Conservation (phyloP, 2,888 invertebrate genomes). For the Pollenia angustigena region DNA sequence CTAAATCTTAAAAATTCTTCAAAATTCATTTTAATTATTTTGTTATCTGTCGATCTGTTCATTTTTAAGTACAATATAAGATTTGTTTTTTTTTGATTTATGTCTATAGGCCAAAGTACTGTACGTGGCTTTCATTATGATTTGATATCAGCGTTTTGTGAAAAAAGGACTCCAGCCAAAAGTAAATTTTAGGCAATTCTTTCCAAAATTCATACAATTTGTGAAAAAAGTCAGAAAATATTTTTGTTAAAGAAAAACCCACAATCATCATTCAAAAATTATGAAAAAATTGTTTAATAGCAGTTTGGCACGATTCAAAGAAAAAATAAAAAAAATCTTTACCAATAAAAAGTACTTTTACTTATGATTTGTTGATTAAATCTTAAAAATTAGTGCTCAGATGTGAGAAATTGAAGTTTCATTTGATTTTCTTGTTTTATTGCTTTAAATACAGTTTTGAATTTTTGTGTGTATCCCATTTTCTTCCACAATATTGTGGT, state of each 20-base stretch:
- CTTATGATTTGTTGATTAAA: slow-evolving; percentile 42
- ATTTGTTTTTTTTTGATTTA: no score
- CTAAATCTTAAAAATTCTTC: no score
- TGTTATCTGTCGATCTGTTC: no score
- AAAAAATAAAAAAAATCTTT: background rate
- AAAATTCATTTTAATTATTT: no score
- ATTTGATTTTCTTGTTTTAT: background rate
- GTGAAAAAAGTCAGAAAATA: background rate
- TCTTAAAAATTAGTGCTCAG: slow-evolving; percentile 7
- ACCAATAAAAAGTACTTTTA: background rate
- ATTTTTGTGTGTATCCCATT: background rate
- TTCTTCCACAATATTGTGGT: background rate
- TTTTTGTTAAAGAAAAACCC: slow-evolving; percentile 5
- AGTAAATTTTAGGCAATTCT: background rate
- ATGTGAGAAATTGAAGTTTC: slow-evolving; percentile 55
- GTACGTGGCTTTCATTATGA: background rate
- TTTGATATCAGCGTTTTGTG: background rate
- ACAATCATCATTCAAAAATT: background rate
- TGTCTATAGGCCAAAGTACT: no score
- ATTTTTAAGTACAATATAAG: no score
- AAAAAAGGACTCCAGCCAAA: background rate
- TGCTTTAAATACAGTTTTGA: background rate
- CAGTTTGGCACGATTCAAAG: slow-evolving; percentile 51
- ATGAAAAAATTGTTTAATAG: slow-evolving; percentile 14
- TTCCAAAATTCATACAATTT: slow-evolving; percentile 26